A percentile compares a stretch with the other conserved stretches of the same genome.
Conservation (phyloP, 1,140 invertebrate genomes). For the Drosophila neocordata region DNA sequence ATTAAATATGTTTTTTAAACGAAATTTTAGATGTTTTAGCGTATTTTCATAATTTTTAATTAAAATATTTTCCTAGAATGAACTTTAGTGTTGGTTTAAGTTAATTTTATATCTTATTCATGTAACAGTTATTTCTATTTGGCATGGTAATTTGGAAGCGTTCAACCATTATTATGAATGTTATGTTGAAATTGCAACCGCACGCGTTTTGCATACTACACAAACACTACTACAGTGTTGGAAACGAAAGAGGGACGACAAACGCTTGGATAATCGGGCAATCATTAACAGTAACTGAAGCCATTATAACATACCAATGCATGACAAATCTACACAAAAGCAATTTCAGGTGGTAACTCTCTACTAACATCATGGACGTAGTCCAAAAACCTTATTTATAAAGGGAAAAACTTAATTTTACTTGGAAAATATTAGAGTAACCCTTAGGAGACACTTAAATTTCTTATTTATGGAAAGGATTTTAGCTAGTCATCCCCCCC, state of each 20-base stretch:
- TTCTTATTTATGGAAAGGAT: not conserved
- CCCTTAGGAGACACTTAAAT: too few relatives aligned
- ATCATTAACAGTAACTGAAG: conserved; percentile 35
- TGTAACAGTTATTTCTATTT: conserved; percentile 25
- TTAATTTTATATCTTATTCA: conserved; percentile 16
- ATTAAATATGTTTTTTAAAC: not conserved
- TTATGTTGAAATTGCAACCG: conserved; percentile 73
- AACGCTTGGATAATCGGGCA: conserved; percentile 68
- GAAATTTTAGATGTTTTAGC: not conserved
- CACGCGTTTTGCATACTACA: conserved; percentile 69
- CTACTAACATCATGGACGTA: not conserved
- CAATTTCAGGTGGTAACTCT: conserved; percentile 29
- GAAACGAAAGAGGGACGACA: not conserved
- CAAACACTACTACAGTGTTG: conserved; percentile 3
- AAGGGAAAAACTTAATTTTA: too few relatives aligned
- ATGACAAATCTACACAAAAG: conserved; percentile 35
- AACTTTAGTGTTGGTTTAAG: not conserved
- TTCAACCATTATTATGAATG: conserved; percentile 47
- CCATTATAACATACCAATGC: conserved; percentile 47
- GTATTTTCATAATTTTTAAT: not conserved
- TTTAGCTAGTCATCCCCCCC: not conserved
- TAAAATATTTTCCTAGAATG: not conserved
- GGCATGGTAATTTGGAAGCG: conserved; percentile 48
- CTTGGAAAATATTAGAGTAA: too few relatives aligned
- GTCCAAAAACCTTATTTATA: too few relatives aligned